Evolutionary conservation across 2,888 invertebrate species (phyloP).

Genomic region (Metallyticus violacea): DNA sequence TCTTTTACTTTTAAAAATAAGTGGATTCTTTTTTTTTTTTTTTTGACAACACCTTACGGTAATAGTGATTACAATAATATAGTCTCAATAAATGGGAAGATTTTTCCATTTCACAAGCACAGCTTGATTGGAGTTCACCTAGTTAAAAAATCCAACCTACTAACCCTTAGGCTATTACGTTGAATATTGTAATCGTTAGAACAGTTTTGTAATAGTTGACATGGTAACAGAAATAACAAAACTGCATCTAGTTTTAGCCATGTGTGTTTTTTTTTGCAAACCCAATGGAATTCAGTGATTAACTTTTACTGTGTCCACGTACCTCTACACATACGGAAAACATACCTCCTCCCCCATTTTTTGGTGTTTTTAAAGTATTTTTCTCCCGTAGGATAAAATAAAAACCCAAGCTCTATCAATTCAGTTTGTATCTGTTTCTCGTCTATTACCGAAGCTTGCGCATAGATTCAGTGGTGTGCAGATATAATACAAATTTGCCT

Average conservation of each 20-base stretch:
- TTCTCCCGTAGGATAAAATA: not conserved
- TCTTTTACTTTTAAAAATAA: too few species aligned
- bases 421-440: not conserved
- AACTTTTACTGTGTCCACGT: not conserved
- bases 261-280: not conserved
- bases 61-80: too few species aligned
- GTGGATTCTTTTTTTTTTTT: too few species aligned
- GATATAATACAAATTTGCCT: not conserved
- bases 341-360: not conserved
- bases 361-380: not conserved
- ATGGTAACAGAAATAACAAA: not conserved
- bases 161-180: not conserved
- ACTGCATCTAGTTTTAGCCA: not conserved
- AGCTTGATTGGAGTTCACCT: too few species aligned
- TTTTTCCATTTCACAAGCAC: too few species aligned
- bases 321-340: too few species aligned
- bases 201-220: not conserved
- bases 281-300: not conserved
- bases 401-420: not conserved
- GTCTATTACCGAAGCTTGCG: not conserved
- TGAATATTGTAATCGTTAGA: not conserved
- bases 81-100: too few species aligned
- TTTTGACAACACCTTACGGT: too few species aligned
- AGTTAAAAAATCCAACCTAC: too few species aligned
- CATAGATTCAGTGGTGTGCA: not conserved